Conservation (phyloP, 2,113 vertebrate species). For the Phylloscopus whistleri region DNA sequence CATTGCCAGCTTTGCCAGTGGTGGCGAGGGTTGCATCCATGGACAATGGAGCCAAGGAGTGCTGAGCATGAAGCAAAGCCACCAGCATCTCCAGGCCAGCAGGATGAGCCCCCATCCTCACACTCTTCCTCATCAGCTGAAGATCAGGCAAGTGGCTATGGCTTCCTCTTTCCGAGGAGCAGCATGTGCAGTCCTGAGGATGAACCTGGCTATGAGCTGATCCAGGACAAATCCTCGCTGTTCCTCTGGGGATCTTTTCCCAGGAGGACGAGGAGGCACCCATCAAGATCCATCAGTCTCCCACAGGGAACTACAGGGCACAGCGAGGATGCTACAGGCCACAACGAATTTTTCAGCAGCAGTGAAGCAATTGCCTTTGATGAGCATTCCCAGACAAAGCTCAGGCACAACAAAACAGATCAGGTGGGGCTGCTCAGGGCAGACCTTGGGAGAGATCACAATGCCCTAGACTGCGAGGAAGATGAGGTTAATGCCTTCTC, state of each 20-base stretch:
- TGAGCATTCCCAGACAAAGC: not conserved
- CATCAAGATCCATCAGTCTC: not conserved
- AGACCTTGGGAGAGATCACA: not conserved
- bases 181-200: rapidly evolving
- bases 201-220: not conserved
- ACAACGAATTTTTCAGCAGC: not conserved
- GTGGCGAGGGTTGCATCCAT: rapidly evolving
- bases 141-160: not conserved
- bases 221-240: rapidly evolving
- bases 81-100: rapidly evolving
- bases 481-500: not conserved
- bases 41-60: not conserved
- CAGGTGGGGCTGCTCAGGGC: rapidly evolving
- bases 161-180: not conserved
- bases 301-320: not conserved
- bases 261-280: not conserved
- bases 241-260: not conserved
- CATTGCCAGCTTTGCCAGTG: not conserved
- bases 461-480: not conserved
- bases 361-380: not conserved
- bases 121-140: not conserved
- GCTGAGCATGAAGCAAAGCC: not conserved
- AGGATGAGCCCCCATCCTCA: not conserved
- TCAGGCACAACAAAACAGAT: rapidly evolving
- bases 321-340: not conserved